Conservation (phyloP, 2,797 vertebrate species). For the Semaprochilodus insignis region DNA sequence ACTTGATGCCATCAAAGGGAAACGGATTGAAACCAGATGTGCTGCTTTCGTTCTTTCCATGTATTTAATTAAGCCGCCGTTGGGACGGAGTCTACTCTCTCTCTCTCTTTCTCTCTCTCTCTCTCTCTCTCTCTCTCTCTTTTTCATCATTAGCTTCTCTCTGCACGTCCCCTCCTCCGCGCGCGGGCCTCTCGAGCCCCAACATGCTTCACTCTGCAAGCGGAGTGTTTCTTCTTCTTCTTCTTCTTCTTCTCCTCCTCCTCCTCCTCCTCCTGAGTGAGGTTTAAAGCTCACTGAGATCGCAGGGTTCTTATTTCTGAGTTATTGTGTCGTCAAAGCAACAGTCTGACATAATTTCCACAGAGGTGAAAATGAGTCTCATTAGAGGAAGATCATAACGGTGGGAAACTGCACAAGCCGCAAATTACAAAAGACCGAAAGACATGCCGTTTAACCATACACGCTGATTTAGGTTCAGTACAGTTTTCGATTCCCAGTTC, state of each 20-base stretch:
- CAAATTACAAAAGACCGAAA: too few species aligned
- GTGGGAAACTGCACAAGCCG: too few species aligned
- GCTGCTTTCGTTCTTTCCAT: conserved; percentile 88
- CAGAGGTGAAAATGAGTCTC: too few species aligned
- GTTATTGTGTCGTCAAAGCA: neutral
- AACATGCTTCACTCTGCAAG: conserved; percentile 31
- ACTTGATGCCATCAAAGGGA: conserved; percentile 99
- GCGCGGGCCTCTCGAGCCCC: conserved; percentile 59
- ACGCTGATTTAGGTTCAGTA: too few species aligned
- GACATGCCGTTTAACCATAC: too few species aligned
- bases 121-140: neutral
- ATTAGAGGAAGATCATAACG: too few species aligned
- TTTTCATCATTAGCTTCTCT: conserved; percentile 91
- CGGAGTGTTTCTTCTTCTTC: neutral
- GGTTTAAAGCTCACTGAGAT: neutral
- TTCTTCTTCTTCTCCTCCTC: too few species aligned
- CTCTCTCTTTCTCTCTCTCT: neutral
- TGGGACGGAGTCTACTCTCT: conserved; percentile 82
- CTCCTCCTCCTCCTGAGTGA: too few species aligned
- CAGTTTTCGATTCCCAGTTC: too few species aligned
- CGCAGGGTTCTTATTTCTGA: too few species aligned
- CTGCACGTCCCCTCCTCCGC: conserved; percentile 76
- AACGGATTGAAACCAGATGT: conserved; percentile 98
- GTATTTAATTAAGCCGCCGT: conserved; percentile 96
- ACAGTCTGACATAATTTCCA: too few species aligned